Evolutionary conservation across 2,797 vertebrate genomes (phyloP).

Genomic region (Oophaga sylvatica): DNA sequence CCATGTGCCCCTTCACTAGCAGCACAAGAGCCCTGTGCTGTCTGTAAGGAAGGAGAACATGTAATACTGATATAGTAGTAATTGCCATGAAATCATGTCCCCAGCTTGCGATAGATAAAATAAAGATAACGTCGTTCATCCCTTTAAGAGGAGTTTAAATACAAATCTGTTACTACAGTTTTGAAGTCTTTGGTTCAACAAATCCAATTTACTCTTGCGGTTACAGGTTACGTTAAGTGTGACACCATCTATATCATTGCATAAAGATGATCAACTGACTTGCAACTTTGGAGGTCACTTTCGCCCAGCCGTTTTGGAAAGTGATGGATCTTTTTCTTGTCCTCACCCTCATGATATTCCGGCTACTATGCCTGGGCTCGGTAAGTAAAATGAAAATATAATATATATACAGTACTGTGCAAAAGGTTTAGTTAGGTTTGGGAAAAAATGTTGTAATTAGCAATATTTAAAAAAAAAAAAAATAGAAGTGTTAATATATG

Average conservation of each 20-base stretch:
- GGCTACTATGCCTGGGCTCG: conserved; percentile 80
- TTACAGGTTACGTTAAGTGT: conserved; percentile 75
- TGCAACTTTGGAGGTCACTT: conserved; percentile 72
- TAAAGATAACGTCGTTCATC: neutral
- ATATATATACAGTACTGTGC: neutral
- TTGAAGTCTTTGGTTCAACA: neutral
- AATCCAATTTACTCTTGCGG: neutral
- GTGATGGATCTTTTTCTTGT: conserved; percentile 68
- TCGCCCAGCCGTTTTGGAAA: conserved; percentile 57
- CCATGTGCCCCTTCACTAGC: too few relatives aligned
- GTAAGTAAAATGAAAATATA: conserved; percentile 69
- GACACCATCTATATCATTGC: conserved; percentile 72
- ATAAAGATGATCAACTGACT: conserved; percentile 65
- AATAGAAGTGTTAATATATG: too few relatives aligned
- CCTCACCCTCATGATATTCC: conserved; percentile 75
- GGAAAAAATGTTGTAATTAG: too few relatives aligned
- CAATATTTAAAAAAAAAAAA: too few relatives aligned
- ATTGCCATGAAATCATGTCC: too few relatives aligned
- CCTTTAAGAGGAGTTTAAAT: neutral
- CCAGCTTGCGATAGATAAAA: too few relatives aligned
- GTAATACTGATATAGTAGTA: too few relatives aligned
- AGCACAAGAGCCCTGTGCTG: too few relatives aligned
- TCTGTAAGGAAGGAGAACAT: too few relatives aligned
- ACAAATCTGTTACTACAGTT: neutral
- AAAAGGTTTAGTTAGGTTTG: too few relatives aligned